Conservation (phyloP, 1,140 invertebrate species). For the Sycophila sp. region DNA sequence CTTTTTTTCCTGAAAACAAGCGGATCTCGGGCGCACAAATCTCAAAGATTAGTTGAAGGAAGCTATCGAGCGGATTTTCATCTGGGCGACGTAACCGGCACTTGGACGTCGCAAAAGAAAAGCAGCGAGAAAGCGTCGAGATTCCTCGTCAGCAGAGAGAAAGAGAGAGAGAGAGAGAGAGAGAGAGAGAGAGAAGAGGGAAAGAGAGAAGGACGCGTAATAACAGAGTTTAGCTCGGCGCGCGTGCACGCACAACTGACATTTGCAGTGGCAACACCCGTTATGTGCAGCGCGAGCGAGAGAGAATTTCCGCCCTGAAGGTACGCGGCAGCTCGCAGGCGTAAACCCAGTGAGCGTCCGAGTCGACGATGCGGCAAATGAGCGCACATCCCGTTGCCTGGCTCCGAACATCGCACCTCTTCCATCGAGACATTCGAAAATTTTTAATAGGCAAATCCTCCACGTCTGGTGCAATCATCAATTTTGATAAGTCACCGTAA, state of each 20-base stretch:
- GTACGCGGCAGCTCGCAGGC: neutral
- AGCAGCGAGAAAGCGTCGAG: too few relatives aligned
- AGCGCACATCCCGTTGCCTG: conserved; percentile 15
- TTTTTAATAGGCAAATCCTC: too few relatives aligned
- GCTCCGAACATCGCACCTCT: neutral
- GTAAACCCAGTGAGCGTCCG: conserved; percentile 20
- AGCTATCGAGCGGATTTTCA: too few relatives aligned
- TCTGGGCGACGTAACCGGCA: too few relatives aligned
- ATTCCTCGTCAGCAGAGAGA: too few relatives aligned
- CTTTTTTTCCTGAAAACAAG: too few relatives aligned
- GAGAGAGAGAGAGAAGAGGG: conserved; percentile 24
- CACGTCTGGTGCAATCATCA: too few relatives aligned
- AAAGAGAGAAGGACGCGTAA: conserved; percentile 12
- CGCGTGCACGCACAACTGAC: conserved; percentile 11
- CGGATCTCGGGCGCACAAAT: too few relatives aligned
- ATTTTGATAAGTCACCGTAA: too few relatives aligned
- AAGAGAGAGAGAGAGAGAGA: conserved; percentile 20
- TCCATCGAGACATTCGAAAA: too few relatives aligned
- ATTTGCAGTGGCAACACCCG: conserved; percentile 8
- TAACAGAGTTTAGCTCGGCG: conserved; percentile 14
- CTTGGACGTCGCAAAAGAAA: too few relatives aligned
- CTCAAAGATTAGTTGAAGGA: too few relatives aligned
- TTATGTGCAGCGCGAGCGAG: neutral
- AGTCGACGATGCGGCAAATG: conserved; percentile 28
- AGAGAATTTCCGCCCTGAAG: conserved; percentile 28